These are phyloP conservation scores for Cephalophus harveyi DNA, from an alignment of 2,113 vertebrate genomes.

Conservation along the genomic window DNA sequence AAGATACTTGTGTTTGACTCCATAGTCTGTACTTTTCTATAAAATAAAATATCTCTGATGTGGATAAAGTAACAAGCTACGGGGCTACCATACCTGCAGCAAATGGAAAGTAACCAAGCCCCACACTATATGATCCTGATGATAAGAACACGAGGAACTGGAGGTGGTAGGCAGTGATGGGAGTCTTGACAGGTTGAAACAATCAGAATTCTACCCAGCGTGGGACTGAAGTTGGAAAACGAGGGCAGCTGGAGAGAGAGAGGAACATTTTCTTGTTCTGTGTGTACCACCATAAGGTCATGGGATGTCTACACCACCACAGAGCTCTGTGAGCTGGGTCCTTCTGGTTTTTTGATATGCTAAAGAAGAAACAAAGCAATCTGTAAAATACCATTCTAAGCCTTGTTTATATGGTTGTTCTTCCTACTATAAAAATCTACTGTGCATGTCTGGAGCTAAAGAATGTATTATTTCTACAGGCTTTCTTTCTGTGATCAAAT, in stretches of 20 bases:
- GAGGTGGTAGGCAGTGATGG: no score
- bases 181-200: not conserved
- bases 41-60: not conserved
- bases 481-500: slow-evolving; percentile 20
- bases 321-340: not conserved
- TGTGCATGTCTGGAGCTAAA: not conserved
- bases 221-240: not conserved
- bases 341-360: not conserved
- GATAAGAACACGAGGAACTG: not conserved
- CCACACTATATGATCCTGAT: not conserved
- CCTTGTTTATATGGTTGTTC: not conserved
- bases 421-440: not conserved
- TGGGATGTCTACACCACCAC: not conserved
- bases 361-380: not conserved
- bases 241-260: not conserved
- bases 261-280: not conserved
- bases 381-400: not conserved
- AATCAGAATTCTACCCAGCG: not conserved
- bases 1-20: not conserved
- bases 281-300: no score
- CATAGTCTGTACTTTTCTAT: not conserved
- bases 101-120: not conserved
- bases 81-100: not conserved
- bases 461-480: not conserved
- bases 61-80: not conserved